Base-by-base conservation (phyloP, 2,888 invertebrate species). In the Agrochola litura region DNA sequence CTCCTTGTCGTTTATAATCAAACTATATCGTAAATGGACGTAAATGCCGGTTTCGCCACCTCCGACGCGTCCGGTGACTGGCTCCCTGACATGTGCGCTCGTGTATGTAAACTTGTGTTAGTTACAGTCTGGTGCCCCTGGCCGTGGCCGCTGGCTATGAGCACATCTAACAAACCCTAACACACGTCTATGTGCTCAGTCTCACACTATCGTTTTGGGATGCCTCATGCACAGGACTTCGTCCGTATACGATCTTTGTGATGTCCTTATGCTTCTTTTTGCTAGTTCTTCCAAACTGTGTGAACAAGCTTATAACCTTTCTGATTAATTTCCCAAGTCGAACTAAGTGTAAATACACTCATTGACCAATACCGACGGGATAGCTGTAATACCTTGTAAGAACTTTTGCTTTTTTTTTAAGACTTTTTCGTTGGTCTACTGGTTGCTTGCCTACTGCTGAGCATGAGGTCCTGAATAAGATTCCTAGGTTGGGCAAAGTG, bases 111-210 rank as follows among this genome's bases (percentile, higher is more conserved):
- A 16, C 72, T 41, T 52, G 64, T n/a, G 63, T 82, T 85, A 82
- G 25, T 63, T 14, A 72, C 82, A 85, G 82, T 82, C 82, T 85
- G 72, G 56, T 72, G 22, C 37, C 46, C 80, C 61, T 22, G 25
- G 1, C 73, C 25, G 14, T 61, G 67, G 64, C 64, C 81, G 54
- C 9, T 72, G 54, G 70, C 83, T 82, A 60, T 68, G 77, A 65
- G 46, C 68, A 77, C 83, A 56, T 52, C 52, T 60, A 37, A 82
- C 56, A 37, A 19, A 49, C 37, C 56, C 41, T 49, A 37, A 49
- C 37, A 52, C 56, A 52, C 16, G 10, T 10, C 22, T 41, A 6
- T 52, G n/a, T 43, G 56, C 14, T 22, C 43, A 64, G 37, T 37
- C 12, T 16, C 52, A 52, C 12, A 64, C 56, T 46, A 56, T 43